These are phyloP conservation scores for Lasiurus borealis DNA, from an alignment of 2,113 vertebrate species.

Conservation along the genomic window DNA sequence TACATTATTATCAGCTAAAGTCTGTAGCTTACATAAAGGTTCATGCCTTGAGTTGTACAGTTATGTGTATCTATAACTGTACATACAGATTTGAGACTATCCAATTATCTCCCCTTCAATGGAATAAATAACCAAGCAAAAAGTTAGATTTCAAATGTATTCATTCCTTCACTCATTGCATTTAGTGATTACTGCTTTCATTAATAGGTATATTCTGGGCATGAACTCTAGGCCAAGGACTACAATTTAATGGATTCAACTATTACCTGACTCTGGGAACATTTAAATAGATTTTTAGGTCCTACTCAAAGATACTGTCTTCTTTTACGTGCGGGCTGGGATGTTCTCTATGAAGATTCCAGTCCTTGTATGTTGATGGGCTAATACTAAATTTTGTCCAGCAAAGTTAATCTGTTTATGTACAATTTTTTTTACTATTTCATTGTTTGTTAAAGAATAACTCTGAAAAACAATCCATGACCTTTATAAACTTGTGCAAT, in stretches of 20 bases:
- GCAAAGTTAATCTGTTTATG: conserved; percentile 57
- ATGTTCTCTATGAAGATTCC: not conserved
- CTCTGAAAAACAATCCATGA: conserved; percentile 71
- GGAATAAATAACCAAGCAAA: not conserved
- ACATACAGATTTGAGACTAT: not conserved
- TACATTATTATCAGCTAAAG: not conserved
- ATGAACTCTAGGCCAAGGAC: not conserved
- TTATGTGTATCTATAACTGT: not conserved
- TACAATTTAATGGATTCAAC: not conserved
- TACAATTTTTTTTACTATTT: conserved; percentile 56
- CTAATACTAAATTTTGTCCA: not conserved
- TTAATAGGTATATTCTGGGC: not conserved
- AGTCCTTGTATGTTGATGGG: not conserved
- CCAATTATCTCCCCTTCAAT: not conserved
- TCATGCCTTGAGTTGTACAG: not conserved
- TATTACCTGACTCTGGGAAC: not conserved
- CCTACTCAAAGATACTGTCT: not conserved
- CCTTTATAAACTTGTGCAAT: conserved; percentile 70
- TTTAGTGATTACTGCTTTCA: not conserved
- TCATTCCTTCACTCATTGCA: not conserved
- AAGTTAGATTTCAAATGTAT: not conserved
- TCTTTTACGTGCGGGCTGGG: not conserved
- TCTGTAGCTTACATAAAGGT: not conserved
- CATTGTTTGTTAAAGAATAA: conserved; percentile 48
- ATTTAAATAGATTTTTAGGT: not conserved